These are phyloP conservation scores for Sussaba pulchella DNA, from an alignment of 2,888 invertebrate species.

Conservation along the genomic window DNA sequence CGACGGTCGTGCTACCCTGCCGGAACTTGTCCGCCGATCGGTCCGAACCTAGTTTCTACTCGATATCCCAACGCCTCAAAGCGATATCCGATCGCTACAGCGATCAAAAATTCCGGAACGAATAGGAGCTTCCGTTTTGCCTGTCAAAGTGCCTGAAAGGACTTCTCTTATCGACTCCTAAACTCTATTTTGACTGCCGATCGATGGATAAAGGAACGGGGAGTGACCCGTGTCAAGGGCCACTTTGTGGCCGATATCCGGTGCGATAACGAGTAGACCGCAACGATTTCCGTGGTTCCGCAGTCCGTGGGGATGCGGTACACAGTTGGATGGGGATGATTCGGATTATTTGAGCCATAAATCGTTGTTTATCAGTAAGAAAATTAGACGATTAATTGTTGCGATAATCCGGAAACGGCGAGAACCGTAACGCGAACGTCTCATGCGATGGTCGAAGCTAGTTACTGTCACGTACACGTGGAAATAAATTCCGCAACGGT, in stretches of 20 bases:
- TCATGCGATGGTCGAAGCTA: constrained; percentile 35
- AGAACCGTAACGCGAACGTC: no score
- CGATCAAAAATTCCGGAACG: background rate
- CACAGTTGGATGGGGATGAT: no score
- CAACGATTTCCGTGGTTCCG: background rate
- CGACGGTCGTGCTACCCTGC: background rate
- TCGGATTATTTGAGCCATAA: background rate
- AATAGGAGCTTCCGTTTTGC: constrained; percentile 25
- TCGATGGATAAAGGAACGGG: constrained; percentile 31
- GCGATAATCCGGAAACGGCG: background rate
- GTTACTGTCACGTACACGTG: constrained; percentile 18
- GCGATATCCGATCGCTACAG: no score
- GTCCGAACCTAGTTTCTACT: background rate
- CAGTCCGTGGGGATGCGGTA: background rate
- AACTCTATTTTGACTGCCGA: constrained; percentile 22
- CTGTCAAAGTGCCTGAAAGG: no score
- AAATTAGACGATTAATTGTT: no score
- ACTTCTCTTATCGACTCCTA: no score
- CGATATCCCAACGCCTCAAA: background rate
- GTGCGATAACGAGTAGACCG: no score
- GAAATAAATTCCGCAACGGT: background rate
- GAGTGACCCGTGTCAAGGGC: constrained; percentile 1
- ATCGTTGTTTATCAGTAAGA: no score
- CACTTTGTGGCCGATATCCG: background rate
- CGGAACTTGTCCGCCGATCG: background rate